These are phyloP conservation scores for Ginglymostoma cirratum DNA, from an alignment of 2,113 vertebrate genomes.

Conservation along the genomic window DNA sequence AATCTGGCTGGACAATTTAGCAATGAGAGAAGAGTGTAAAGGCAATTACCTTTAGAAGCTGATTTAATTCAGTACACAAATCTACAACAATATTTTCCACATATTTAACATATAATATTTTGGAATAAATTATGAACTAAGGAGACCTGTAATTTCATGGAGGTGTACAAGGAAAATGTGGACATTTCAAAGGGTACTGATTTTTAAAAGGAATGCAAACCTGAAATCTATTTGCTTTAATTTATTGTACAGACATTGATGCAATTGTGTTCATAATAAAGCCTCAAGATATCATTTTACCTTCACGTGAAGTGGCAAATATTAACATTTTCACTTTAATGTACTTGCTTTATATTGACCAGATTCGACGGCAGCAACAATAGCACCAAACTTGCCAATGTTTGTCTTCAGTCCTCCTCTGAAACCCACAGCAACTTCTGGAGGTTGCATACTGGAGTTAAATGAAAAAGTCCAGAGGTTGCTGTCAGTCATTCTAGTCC, in stretches of 20 bases:
- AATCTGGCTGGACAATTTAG: neutral
- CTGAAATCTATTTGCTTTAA: neutral
- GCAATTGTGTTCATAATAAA: neutral
- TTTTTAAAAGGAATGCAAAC: neutral
- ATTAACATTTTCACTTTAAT: slow-evolving; percentile 20
- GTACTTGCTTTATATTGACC: neutral
- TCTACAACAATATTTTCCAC: neutral
- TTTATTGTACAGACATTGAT: neutral
- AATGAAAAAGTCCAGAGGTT: neutral
- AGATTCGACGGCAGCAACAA: neutral
- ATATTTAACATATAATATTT: slow-evolving; percentile 15
- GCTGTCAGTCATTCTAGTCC: neutral
- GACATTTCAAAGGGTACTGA: neutral
- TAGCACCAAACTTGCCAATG: neutral
- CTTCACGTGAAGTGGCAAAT: neutral
- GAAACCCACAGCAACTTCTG: neutral
- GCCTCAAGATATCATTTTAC: neutral
- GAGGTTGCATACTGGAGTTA: neutral
- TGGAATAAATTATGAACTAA: neutral
- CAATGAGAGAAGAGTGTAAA: neutral
- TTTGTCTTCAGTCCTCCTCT: too few relatives aligned
- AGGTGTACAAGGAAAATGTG: neutral
- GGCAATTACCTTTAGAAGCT: neutral
- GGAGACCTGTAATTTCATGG: neutral
- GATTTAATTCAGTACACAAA: neutral